Evolutionary conservation across 2,888 invertebrate species (phyloP).

Genomic region (Eristalinus sepulchralis): DNA sequence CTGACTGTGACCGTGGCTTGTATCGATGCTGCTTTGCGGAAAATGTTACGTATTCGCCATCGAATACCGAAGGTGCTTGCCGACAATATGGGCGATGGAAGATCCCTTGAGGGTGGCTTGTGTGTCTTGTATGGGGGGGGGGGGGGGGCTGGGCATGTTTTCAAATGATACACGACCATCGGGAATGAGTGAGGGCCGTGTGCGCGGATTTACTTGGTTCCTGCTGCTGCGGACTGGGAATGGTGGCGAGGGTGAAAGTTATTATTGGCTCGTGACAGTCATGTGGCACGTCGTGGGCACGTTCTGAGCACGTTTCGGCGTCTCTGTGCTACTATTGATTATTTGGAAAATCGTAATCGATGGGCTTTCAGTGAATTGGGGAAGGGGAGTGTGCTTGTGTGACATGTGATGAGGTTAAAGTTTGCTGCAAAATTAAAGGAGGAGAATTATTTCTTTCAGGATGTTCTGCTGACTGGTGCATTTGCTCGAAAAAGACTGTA

Average conservation of each 20-base stretch:
- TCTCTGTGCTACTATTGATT: conserved; percentile 14
- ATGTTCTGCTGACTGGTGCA: too few species aligned
- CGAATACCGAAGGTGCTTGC: conserved; percentile 9
- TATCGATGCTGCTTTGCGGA: conserved; percentile 29
- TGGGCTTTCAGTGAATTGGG: not conserved
- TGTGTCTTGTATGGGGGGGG: conserved; percentile 7
- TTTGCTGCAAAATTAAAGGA: too few species aligned
- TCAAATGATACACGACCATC: conserved; percentile 48
- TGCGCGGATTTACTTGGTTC: not conserved
- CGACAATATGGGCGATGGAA: conserved; percentile 19
- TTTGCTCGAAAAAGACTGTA: too few species aligned
- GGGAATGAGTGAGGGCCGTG: not conserved
- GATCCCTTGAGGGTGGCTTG: not conserved
- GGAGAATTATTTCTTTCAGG: too few species aligned
- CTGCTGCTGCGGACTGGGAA: not conserved
- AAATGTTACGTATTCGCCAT: conserved; percentile 30
- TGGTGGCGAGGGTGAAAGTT: conserved; percentile 21
- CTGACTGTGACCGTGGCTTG: conserved; percentile 20
- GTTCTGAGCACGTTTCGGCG: not conserved
- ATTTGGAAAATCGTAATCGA: conserved; percentile 15
- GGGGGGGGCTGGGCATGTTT: conserved; percentile 30
- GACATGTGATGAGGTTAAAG: too few species aligned
- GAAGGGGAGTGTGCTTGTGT: not conserved
- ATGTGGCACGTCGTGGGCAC: conserved; percentile 21
- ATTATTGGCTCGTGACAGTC: conserved; percentile 45